Evolutionary conservation across 2,113 vertebrate species (phyloP).

Genomic region (Chamaea fasciata): DNA sequence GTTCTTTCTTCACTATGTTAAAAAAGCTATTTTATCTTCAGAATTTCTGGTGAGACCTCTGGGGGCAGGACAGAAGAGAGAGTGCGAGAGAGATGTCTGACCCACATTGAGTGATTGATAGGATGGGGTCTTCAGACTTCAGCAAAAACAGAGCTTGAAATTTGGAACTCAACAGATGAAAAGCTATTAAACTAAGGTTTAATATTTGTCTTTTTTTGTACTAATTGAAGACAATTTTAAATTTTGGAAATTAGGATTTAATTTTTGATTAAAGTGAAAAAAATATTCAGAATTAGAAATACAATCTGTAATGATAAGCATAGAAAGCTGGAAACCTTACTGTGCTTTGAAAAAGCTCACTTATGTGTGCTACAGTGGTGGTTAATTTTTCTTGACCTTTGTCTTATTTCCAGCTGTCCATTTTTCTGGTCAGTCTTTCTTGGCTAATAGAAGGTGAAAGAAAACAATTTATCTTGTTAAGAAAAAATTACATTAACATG

Average conservation of each 20-base stretch:
- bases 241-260: not conserved
- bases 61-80: not conserved
- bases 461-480: not conserved
- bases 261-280: not conserved
- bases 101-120: not conserved
- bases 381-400: not conserved
- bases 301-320: not conserved
- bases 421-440: not conserved
- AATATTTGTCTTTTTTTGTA: not conserved
- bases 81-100: not conserved
- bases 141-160: not conserved
- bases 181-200: not conserved
- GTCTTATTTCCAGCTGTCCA: not conserved
- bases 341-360: not conserved
- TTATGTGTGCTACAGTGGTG: not conserved
- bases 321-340: not conserved
- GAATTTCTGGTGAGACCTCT: not conserved
- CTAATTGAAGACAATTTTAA: not conserved
- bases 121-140: not conserved
- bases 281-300: not conserved
- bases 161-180: not conserved
- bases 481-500: not conserved
- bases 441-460: not conserved
- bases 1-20: not conserved
- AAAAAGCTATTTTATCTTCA: not conserved